A percentile compares a stretch with the other conserved stretches of the same genome.
Evolutionary conservation across 2,888 invertebrate species (phyloP).

Genomic region (Drosophila mulleri): DNA sequence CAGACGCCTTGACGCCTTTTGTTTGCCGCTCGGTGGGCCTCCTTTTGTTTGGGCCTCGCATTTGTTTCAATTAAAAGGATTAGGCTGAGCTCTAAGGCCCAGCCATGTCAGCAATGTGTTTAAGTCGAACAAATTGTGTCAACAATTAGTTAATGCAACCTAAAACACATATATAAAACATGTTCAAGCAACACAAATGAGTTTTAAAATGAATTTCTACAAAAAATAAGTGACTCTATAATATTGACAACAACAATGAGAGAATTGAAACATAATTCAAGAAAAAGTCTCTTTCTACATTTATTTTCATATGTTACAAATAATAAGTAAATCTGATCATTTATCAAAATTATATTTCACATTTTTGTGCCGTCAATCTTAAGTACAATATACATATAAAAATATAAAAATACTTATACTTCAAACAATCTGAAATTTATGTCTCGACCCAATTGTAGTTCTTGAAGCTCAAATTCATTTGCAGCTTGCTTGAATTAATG

Average conservation of each 20-base stretch:
- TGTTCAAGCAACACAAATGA: conserved; percentile 10
- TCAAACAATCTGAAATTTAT: conserved; percentile 8
- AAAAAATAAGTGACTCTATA: no score
- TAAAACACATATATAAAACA: conserved; percentile 19
- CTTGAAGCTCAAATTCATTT: conserved; percentile 15
- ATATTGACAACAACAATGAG: background rate
- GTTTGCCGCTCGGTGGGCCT: conserved; percentile 33
- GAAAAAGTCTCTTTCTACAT: background rate
- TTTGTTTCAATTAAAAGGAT: conserved; percentile 81
- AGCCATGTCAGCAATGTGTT: conserved; percentile 55
- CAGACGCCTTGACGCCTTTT: conserved; percentile 83
- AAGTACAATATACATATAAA: no score
- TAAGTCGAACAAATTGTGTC: conserved; percentile 59
- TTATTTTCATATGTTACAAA: background rate
- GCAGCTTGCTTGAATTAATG: conserved; percentile 66
- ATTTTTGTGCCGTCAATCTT: no score
- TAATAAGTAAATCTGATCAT: no score
- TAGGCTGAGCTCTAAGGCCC: conserved; percentile 35
- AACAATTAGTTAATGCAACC: conserved; percentile 58
- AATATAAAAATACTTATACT: background rate
- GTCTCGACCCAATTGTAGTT: conserved; percentile 4
- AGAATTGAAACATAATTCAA: background rate
- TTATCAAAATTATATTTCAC: no score
- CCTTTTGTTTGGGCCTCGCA: conserved; percentile 47
- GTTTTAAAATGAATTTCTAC: background rate